phyloP scores from a whole-genome alignment of 2,797 vertebrate species.

The Zenarchopterus dispar region DNA sequence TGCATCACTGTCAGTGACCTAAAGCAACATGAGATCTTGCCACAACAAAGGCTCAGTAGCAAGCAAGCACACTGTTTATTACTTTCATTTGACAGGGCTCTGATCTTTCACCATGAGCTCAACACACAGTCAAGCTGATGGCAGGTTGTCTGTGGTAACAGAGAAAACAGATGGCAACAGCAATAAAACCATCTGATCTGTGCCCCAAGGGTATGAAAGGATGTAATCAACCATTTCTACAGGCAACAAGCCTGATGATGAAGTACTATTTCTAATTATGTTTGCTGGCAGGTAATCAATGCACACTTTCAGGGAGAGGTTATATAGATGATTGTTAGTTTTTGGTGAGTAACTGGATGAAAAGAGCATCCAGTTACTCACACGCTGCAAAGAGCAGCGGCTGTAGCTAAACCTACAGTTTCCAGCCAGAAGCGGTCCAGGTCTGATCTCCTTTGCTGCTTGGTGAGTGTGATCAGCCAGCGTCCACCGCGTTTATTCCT shows the following conservation, averaged over 20 bases:
- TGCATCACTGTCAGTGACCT: constrained; percentile 43
- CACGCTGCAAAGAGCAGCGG: too few species aligned
- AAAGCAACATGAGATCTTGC: constrained; percentile 17
- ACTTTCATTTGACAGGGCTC: constrained; percentile 8
- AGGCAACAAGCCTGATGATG: constrained; percentile 12
- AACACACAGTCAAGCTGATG: neutral
- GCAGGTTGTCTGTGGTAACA: neutral
- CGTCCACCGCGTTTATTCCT: constrained; percentile 96
- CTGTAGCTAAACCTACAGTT: constrained; percentile 83
- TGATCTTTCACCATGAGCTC: constrained; percentile 11
- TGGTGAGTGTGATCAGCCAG: constrained; percentile 96
- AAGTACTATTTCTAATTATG: constrained; percentile 20
- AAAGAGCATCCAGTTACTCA: too few species aligned
- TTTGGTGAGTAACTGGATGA: constrained; percentile 7
- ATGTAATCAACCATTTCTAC: constrained; percentile 18
- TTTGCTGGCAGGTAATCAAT: constrained; percentile 24
- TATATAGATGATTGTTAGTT: constrained; percentile 18
- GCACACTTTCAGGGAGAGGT: constrained; percentile 4
- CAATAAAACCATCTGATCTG: neutral
- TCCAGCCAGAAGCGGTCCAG: constrained; percentile 99
- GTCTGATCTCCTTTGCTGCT: constrained; percentile 95
- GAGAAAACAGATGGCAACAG: neutral
- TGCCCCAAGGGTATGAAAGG: neutral
- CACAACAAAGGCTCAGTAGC: constrained; percentile 11
- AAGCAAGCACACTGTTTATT: constrained; percentile 11